Evolutionary conservation across 1,140 invertebrate species (phyloP).

Genomic region (Hylaeus anthracinus): DNA sequence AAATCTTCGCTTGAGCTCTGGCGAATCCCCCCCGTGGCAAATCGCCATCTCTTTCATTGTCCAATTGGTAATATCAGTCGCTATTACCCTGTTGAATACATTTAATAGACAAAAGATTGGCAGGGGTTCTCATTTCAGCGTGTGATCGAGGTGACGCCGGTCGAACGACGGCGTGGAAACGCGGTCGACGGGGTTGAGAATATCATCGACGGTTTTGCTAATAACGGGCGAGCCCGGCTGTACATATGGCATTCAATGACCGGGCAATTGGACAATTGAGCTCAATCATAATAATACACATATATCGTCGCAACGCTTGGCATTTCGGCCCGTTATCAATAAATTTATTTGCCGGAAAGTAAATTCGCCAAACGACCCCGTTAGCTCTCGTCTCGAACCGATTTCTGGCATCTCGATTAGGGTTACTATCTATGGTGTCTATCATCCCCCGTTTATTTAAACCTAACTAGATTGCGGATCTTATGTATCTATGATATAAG

Average conservation of each 20-base stretch:
- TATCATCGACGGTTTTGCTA: conserved; percentile 60
- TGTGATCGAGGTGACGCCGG: not conserved
- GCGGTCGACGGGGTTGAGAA: conserved; percentile 43
- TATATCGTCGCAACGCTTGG: conserved; percentile 49
- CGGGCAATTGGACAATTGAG: conserved; percentile 81
- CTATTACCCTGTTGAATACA: conserved; percentile 76
- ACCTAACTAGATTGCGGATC: too few relatives aligned
- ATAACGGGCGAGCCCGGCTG: conserved; percentile 60
- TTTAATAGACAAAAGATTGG: conserved; percentile 76
- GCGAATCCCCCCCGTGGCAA: conserved; percentile 43
- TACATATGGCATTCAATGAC: conserved; percentile 76
- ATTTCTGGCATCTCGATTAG: too few relatives aligned
- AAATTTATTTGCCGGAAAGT: conserved; percentile 58
- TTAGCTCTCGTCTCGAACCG: not conserved
- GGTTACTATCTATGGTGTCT: too few relatives aligned
- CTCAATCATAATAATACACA: conserved; percentile 78
- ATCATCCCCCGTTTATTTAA: too few relatives aligned
- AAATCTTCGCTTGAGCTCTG: conserved; percentile 43
- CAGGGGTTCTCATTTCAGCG: conserved; percentile 70
- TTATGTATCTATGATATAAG: too few relatives aligned
- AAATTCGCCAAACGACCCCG: conserved; percentile 6
- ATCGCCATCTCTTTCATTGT: conserved; percentile 74
- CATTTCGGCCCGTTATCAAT: conserved; percentile 47
- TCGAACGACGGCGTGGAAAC: conserved; percentile 13
- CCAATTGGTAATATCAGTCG: conserved; percentile 76